These are phyloP conservation scores for Camarhynchus parvulus DNA, from an alignment of 2,113 vertebrate species.

Conservation along the genomic window DNA sequence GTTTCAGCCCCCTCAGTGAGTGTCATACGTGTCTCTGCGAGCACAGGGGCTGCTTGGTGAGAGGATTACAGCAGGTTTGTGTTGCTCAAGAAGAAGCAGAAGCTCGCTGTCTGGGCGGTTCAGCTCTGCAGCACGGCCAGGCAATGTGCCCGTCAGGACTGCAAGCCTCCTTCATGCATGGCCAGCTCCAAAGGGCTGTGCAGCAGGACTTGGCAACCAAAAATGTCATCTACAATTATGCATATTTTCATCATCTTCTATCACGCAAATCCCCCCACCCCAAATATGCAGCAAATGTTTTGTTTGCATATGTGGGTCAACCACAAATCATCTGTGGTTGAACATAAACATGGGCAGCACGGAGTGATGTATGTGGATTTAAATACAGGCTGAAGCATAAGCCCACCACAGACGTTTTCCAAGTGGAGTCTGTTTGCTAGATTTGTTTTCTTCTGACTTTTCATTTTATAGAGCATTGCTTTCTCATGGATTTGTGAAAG, in stretches of 20 bases:
- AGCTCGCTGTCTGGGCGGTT: not conserved
- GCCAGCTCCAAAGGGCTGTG: slow-evolving; percentile 22
- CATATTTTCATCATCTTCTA: slow-evolving; percentile 42
- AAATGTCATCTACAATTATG: slow-evolving; percentile 65
- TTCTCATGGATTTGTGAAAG: not conserved
- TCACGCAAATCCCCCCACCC: slow-evolving; percentile 44
- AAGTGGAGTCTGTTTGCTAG: not conserved
- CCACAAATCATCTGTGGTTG: slow-evolving; percentile 13
- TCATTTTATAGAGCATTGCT: not conserved
- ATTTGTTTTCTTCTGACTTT: not conserved
- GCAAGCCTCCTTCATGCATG: slow-evolving; percentile 51
- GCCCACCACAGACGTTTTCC: not conserved
- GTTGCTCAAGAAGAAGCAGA: slow-evolving; percentile 17
- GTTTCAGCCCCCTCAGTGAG: not conserved
- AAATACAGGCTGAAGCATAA: not conserved
- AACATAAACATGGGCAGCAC: not conserved
- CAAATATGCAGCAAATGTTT: slow-evolving; percentile 49
- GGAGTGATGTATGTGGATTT: not conserved
- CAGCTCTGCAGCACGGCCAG: not conserved
- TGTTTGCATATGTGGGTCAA: slow-evolving; percentile 64
- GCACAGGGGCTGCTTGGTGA: not conserved
- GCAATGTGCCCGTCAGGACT: not conserved
- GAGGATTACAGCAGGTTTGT: not conserved
- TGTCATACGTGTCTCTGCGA: not conserved
- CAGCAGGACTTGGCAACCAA: not conserved